These are phyloP conservation scores for Tupiocoris notatus DNA, from an alignment of 2,888 invertebrate species.

Conservation along the genomic window DNA sequence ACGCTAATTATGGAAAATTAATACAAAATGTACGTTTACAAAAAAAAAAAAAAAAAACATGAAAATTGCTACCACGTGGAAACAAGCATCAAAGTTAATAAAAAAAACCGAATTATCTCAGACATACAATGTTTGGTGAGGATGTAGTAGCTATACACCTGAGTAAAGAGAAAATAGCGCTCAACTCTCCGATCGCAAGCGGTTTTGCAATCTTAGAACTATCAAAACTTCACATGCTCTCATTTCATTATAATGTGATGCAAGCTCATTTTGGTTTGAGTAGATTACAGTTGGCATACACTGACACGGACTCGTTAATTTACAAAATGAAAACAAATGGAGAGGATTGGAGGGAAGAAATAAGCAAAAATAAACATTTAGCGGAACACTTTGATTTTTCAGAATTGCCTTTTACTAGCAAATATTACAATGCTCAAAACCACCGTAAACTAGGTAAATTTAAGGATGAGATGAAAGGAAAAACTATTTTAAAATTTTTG, in stretches of 20 bases:
- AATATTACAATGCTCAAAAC: background rate
- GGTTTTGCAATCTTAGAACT: constrained; percentile 2
- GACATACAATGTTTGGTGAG: constrained; percentile 1
- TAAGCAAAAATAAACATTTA: background rate
- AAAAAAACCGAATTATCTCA: background rate
- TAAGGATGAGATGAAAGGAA: background rate
- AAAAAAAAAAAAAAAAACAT: background rate
- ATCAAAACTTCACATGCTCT: background rate
- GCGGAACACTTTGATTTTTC: constrained; percentile 1
- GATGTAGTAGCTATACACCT: background rate
- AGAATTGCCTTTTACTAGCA: background rate
- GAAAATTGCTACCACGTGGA: background rate
- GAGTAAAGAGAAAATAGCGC: background rate
- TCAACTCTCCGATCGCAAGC: background rate
- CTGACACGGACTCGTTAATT: constrained; percentile 3
- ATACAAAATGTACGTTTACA: background rate
- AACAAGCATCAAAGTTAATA: background rate
- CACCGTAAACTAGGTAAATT: background rate
- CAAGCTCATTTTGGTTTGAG: background rate
- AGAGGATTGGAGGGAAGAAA: constrained; percentile 8
- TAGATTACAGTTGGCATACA: background rate
- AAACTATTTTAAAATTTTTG: background rate
- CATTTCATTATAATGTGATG: constrained; percentile 5
- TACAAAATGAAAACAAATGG: constrained; percentile 4
- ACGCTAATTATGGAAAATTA: constrained; percentile 3